phyloP scores from a whole-genome alignment of 1,140 invertebrate species.

The Drosophila tropicalis region DNA sequence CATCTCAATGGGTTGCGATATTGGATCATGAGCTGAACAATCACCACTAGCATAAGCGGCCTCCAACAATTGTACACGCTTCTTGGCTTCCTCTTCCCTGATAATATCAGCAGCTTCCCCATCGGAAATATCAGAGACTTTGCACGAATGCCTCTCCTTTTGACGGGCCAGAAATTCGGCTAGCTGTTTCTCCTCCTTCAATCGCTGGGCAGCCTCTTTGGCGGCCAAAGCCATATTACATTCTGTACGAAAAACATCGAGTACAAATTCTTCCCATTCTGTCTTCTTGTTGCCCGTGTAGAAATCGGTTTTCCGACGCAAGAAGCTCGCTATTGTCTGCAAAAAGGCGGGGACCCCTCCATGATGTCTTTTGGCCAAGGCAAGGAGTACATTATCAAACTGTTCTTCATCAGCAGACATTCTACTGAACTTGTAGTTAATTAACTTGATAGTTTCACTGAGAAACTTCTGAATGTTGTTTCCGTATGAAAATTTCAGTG shows the following conservation, averaged over 20 bases:
- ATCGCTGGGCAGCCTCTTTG: slow-evolving; percentile 84
- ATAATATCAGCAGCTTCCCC: slow-evolving; percentile 94
- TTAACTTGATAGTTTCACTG: no score
- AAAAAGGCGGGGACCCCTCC: slow-evolving; percentile 97
- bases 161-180: slow-evolving; percentile 51
- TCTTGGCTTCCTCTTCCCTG: slow-evolving; percentile 85
- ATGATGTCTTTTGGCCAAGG: slow-evolving; percentile 96
- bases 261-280: slow-evolving; percentile 92
- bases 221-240: slow-evolving; percentile 88
- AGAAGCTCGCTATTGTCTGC: slow-evolving; percentile 95
- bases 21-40: slow-evolving; percentile 31
- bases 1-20: slow-evolving; percentile 80
- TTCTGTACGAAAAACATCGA: slow-evolving; percentile 92
- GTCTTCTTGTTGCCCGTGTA: slow-evolving; percentile 93
- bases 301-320: slow-evolving; percentile 98
- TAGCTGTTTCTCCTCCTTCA: slow-evolving; percentile 84
- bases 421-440: slow-evolving; percentile 26
- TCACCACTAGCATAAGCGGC: slow-evolving; percentile 42
- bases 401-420: slow-evolving; percentile 85
- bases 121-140: slow-evolving; percentile 95
- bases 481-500: no score
- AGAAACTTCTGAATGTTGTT: no score
- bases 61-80: slow-evolving; percentile 62
- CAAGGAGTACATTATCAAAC: slow-evolving; percentile 95
- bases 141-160: slow-evolving; percentile 63